Evolutionary conservation across 2,888 invertebrate species (phyloP), one percentile per base, ranked within the genome.

Genomic region (Cristatella mucedo): DNA sequence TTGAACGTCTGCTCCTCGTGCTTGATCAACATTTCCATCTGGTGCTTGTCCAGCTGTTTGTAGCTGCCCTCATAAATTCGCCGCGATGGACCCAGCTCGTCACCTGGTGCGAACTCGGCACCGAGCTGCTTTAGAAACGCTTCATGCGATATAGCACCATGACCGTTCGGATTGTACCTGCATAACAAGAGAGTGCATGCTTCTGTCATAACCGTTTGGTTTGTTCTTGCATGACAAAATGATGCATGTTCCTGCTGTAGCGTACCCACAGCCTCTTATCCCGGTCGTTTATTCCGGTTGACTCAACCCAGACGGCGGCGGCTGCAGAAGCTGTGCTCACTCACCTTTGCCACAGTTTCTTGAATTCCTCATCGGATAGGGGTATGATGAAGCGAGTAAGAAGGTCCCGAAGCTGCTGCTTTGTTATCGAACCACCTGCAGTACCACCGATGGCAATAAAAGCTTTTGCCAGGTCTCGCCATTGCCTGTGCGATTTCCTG

Each of bases 401-500:
- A n/a, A 55, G 33, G 13, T 55, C 53, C 22, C 53, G 43, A 21
- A 62, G 46, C 34, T 58, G 58, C 33, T 50, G 43, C 40, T 50
- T 53, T 24, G 51, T 53, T 33, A 63, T 53, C 9, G 52, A 43
- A 24, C 59, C 60, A 42, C 51, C 53, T 7, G 49, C 44, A 15
- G 40, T 33, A 1, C 21, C 36, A 33, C 57, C 55, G 21, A 61
- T 52, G 20, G 49, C 49, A 5, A 54, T 44, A 47, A 61, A 61
- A 6, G 60, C 60, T 52, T 53, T 52, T 19, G 61, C 51, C 16
- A 62, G 41, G 46, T 63, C 61, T 38, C 48, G 50, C 50, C 53
- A 61, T 38, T 58, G 55, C 29, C 49, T 46, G 44, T 61, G 56
- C 21, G 52, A 53, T 46, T 60, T 61, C 30, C 44, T 39, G 40